Evolutionary conservation across 1,140 invertebrate species (phyloP).

Genomic region (Venturia canescens): DNA sequence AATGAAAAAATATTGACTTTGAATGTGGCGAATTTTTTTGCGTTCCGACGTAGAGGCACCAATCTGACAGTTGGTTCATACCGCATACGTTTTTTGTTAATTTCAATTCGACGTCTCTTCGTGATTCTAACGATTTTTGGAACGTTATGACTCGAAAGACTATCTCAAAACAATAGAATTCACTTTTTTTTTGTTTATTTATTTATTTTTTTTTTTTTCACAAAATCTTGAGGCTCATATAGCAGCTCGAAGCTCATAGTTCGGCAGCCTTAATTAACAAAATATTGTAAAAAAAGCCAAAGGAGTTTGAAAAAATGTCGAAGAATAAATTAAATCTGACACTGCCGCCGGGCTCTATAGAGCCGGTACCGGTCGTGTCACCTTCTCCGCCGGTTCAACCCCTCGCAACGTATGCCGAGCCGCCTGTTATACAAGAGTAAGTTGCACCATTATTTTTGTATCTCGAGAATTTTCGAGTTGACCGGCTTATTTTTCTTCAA

Average conservation of each 20-base stretch:
- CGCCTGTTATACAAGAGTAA: conserved; percentile 82
- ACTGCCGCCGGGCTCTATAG: conserved; percentile 90
- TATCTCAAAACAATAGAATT: neutral
- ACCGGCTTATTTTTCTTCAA: conserved; percentile 51
- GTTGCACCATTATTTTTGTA: conserved; percentile 63
- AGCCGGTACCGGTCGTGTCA: conserved; percentile 84
- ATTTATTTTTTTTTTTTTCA: no score
- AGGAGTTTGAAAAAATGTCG: conserved; percentile 80
- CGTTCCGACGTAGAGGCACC: no score
- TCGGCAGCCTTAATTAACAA: neutral
- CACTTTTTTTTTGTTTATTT: neutral
- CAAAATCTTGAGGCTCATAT: neutral
- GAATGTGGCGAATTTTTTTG: no score
- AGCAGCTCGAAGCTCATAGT: neutral
- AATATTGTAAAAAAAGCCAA: conserved; percentile 3
- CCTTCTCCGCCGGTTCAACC: conserved; percentile 83
- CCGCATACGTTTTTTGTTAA: neutral
- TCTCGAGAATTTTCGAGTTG: neutral
- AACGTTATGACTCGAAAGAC: conserved; percentile 25
- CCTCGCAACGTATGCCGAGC: conserved; percentile 80
- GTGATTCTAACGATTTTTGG: neutral
- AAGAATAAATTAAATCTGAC: conserved; percentile 96
- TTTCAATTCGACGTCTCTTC: neutral
- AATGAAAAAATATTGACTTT: no score
- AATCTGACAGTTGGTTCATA: conserved; percentile 10